Base-by-base conservation (phyloP, 2,888 invertebrate species). In the Alloscopus bannaensis region DNA sequence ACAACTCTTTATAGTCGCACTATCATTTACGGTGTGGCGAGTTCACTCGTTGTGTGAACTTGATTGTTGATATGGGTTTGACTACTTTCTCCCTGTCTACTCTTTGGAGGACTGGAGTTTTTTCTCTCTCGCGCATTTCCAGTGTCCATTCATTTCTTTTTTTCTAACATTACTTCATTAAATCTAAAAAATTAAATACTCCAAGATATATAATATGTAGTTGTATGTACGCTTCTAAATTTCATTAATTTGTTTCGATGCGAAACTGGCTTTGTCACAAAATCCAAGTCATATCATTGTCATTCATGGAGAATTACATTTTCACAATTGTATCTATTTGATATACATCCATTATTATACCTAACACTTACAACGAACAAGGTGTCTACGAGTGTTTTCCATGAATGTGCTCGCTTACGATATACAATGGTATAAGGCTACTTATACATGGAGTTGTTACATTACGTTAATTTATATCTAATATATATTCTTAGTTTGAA, bases 31-130 rank as follows among this genome's bases (percentile, higher is more conserved):
- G 8, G 18, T 47, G 47, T n/a, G n/a, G 8, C 29, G 3, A 26
- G 8, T 57, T 57, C 52, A 47, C 16, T 52, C 52, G 16, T 22
- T 18, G 52, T 8, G 22, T 52, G 20, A 8, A 57, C 28, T 62
- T 64, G 52, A 70, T 71, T 71, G 52, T 45, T 78, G 78, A 78
- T 78, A 78, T 78, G 78, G 70, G 65, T 65, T 76, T 71, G 65
- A 62, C 79, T 59, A 72, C 66, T 28, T 60, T 75, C 75, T 66
- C 52, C 64, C 11, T 52, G 1, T 28, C n/a, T 31, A 50, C 50
- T 11, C 1, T 29, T 29, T 59, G 22, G 52, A 11, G 2, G 31
- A 20, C 20, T 31, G 59, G 31, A 29, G 4, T 26, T 59, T 31
- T 57, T 11, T 50, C 22, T 50, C 22, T 50, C 22, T 50, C 22